Base-by-base conservation (phyloP, 2,888 invertebrate species). In the Zootermopsis nevadensis region DNA sequence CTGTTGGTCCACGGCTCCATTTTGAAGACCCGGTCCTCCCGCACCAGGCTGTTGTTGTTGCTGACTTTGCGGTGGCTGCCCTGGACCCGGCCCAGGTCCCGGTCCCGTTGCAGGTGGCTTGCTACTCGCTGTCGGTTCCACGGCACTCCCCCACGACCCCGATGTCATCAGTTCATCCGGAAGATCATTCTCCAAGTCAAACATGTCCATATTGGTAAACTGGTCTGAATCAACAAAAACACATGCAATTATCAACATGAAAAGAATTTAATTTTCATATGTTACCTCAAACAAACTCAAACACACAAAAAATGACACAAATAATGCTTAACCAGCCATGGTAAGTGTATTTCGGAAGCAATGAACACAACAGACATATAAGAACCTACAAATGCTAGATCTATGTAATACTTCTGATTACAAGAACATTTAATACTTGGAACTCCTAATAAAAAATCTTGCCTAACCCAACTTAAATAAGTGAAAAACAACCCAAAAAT, bases 131-230 rank as follows among this genome's bases (percentile, higher is more conserved):
- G 93, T 95, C 55, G 90, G 89, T 38, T 86, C 86, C 48, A 89
- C 88, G 83, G 92, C 89, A 84, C 84, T 86, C 85, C 94, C 93
- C 95, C 96, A 96, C 74, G 89, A 88, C 86, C 94, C 93, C 83
- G 94, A 93, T 82, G 93, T 92, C 90, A 97, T 95, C 86, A 98
- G 91, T 90, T 97, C 97, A 91, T 97, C 97, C 76, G 97, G 97
- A 87, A 98, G 93, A 90, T 97, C 95, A 90, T 97, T 96, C 90
- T 97, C 97, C 90, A 97, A 92, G 91, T 96, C 96, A 89, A 95
- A 95, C 93, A 96, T 95, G 89, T 95, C 95, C 89, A 94, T 93
- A 91, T 95, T 95, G 86, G 95, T 94, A 89, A 95, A 93, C 89
- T 95, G 94, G 93, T 95, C 81, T 84, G 55, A 35, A 60, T 30